Percentiles rank a stretch among this genome's conserved stretches.
phyloP scores from a whole-genome alignment of 1,140 invertebrate genomes.

The Zaprionus tsacasi region DNA sequence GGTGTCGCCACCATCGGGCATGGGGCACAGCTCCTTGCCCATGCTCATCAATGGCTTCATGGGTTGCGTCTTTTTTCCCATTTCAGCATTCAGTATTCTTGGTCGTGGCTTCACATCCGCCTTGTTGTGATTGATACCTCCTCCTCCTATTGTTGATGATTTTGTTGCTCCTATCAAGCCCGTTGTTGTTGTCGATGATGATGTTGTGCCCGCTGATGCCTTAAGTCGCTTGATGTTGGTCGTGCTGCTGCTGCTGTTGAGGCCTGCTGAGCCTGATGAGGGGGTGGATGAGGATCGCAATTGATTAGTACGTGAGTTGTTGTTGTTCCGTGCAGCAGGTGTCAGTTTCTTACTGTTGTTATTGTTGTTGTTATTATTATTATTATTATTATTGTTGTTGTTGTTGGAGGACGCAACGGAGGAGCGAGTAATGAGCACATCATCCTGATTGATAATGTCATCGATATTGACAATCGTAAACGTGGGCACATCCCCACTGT shows the following conservation, averaged over 20 bases:
- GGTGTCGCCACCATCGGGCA: conserved; percentile 44
- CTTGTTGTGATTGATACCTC: conserved; percentile 11
- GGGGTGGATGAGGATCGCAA: conserved; percentile 22
- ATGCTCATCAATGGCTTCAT: conserved; percentile 75
- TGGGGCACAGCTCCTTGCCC: conserved; percentile 67
- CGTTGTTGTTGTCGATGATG: conserved; percentile 6
- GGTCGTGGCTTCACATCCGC: conserved; percentile 66
- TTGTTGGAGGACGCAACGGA: conserved; percentile 16
- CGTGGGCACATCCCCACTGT: conserved; percentile 69
- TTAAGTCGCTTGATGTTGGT: conserved; percentile 27
- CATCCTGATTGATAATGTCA: conserved; percentile 82
- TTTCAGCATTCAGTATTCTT: conserved; percentile 76
- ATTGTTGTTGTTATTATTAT: neutral
- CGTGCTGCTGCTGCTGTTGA: conserved; percentile 19
- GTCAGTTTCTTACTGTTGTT: conserved; percentile 7
- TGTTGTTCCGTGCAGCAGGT: conserved; percentile 19
- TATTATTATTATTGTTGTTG: conserved; percentile 4
- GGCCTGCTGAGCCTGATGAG: neutral
- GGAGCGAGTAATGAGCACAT: conserved; percentile 71
- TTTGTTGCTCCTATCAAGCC: neutral
- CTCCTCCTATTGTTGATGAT: conserved; percentile 20
- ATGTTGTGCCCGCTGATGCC: neutral
- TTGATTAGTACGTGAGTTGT: conserved; percentile 32
- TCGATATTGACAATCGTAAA: conserved; percentile 83
- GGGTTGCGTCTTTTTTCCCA: conserved; percentile 71